Conservation (phyloP, 1,140 invertebrate species). For the Uloborus diversus region DNA sequence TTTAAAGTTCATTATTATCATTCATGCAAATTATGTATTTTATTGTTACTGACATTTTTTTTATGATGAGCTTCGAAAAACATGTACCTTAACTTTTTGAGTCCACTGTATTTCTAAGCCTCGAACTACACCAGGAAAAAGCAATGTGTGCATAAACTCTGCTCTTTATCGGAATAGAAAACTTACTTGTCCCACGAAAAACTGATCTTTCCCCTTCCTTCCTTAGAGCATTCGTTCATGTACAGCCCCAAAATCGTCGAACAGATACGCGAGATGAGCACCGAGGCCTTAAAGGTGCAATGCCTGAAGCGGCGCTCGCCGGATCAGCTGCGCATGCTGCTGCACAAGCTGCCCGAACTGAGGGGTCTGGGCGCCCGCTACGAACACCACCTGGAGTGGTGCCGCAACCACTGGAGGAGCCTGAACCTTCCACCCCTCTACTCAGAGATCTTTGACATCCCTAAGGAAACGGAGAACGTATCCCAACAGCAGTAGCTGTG, state of each 20-base stretch:
- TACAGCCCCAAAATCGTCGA: slow-evolving; percentile 85
- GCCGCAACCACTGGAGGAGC: slow-evolving; percentile 85
- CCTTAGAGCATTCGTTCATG: slow-evolving; percentile 72
- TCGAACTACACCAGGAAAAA: too few species aligned
- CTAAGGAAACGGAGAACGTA: slow-evolving; percentile 81
- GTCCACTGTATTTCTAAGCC: too few species aligned
- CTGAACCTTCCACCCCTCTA: slow-evolving; percentile 86
- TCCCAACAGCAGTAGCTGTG: slow-evolving; percentile 7
- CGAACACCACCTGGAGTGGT: slow-evolving; percentile 88
- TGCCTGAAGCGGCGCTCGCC: slow-evolving; percentile 71
- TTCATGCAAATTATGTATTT: too few species aligned
- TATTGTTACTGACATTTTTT: too few species aligned
- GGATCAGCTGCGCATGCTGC: slow-evolving; percentile 71
- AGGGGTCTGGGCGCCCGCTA: slow-evolving; percentile 84
- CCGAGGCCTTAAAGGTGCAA: slow-evolving; percentile 84
- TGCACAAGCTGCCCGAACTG: slow-evolving; percentile 81
- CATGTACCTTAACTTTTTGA: too few species aligned
- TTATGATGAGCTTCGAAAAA: too few species aligned
- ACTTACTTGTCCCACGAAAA: too few species aligned
- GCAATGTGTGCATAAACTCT: too few species aligned
- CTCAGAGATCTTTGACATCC: slow-evolving; percentile 97
- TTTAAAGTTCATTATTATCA: too few species aligned
- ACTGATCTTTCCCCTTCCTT: too few species aligned
- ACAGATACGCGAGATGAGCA: slow-evolving; percentile 79
- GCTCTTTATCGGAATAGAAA: too few species aligned